Conservation (phyloP, 2,888 invertebrate genomes). For the Autographa pulchrina region DNA sequence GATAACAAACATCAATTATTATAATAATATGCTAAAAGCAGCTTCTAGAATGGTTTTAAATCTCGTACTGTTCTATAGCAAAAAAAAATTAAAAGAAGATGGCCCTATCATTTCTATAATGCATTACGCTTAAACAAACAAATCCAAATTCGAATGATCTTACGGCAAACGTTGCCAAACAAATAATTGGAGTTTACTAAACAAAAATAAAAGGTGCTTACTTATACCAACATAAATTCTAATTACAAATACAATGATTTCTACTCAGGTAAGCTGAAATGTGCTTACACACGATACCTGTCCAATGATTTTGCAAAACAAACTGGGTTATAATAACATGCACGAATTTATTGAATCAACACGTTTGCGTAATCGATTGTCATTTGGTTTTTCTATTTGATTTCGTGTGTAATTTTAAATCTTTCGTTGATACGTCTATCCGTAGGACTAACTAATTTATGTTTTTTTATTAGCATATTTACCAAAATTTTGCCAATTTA, state of each 20-base stretch:
- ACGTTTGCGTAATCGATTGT: conserved; percentile 50
- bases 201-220: conserved; percentile 30
- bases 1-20: too few species aligned
- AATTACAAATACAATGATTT: conserved; percentile 49
- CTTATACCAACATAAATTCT: conserved; percentile 30
- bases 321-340: conserved; percentile 76
- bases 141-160: background rate
- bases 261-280: conserved; percentile 49
- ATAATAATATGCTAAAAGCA: too few species aligned
- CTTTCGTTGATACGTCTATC: background rate
- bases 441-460: too few species aligned
- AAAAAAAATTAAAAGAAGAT: background rate
- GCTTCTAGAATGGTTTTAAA: too few species aligned
- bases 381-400: conserved; percentile 5
- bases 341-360: conserved; percentile 58
- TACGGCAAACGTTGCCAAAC: background rate
- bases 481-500: too few species aligned
- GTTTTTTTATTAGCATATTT: too few species aligned
- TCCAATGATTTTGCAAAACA: conserved; percentile 65
- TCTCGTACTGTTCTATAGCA: too few species aligned
- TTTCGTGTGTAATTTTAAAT: background rate
- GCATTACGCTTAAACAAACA: background rate
- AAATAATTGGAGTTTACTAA: conserved; percentile 9
- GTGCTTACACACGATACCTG: conserved; percentile 47
- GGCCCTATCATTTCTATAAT: background rate